A percentile compares a stretch with the other conserved stretches of the same genome.
Evolutionary conservation across 2,888 invertebrate species (phyloP).

Genomic region (Tinea semifulvella): DNA sequence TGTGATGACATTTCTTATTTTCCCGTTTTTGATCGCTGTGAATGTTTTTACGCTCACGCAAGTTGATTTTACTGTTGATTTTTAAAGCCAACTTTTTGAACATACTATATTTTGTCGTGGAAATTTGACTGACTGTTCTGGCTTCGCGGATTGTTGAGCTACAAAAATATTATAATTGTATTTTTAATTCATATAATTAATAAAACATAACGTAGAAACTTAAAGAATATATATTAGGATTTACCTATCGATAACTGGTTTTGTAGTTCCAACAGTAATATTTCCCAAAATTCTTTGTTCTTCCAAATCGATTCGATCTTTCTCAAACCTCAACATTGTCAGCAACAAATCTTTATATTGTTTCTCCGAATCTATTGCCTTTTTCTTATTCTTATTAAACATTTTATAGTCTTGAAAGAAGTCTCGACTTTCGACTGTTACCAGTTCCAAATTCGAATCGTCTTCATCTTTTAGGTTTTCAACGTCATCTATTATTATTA

Average conservation of each 20-base stretch:
- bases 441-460: neutral
- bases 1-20: conserved; percentile 4
- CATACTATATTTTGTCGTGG: neutral
- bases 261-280: neutral
- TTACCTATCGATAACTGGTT: too few relatives aligned
- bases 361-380: neutral
- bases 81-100: neutral
- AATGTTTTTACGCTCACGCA: too few relatives aligned
- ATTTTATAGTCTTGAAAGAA: neutral
- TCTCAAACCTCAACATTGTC: neutral
- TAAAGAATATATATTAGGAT: too few relatives aligned
- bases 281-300: neutral
- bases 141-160: too few relatives aligned
- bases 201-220: too few relatives aligned
- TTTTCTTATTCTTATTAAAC: neutral
- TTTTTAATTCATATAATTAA: too few relatives aligned
- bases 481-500: neutral
- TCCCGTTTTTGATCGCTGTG: too few relatives aligned
- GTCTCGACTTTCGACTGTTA: neutral
- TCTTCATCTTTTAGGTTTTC: neutral
- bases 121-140: too few relatives aligned
- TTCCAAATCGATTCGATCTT: neutral
- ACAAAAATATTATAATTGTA: too few relatives aligned
- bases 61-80: too few relatives aligned
- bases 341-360: neutral